Evolutionary conservation across 2,113 vertebrate genomes (phyloP).

Genomic region (Leptosomus discolor): DNA sequence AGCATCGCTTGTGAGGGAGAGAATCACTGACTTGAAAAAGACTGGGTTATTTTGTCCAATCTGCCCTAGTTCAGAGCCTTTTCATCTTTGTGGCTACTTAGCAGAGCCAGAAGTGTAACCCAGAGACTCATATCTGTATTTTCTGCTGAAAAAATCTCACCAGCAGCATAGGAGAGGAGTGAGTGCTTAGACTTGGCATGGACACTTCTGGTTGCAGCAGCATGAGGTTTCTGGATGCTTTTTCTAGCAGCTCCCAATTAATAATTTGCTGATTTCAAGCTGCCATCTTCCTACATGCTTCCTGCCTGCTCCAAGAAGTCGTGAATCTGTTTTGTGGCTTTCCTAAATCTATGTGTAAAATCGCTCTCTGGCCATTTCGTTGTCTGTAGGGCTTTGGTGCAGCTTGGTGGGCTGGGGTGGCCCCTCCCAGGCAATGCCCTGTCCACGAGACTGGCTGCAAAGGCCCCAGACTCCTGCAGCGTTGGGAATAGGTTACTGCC

Average conservation of each 20-base stretch:
- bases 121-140: not conserved
- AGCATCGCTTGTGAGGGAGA: not conserved
- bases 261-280: not conserved
- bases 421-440: fast-evolving
- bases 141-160: not conserved
- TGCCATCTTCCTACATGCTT: not conserved
- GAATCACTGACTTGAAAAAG: not conserved
- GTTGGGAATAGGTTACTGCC: no score
- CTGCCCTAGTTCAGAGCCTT: not conserved
- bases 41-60: not conserved
- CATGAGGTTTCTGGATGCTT: not conserved
- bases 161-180: not conserved
- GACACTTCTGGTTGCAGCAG: not conserved
- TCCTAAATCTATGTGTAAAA: not conserved
- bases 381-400: fast-evolving
- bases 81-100: not conserved
- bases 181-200: not conserved
- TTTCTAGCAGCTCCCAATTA: not conserved
- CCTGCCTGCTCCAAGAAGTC: fast-evolving
- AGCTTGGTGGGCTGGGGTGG: not conserved
- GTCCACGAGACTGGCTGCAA: fast-evolving
- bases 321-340: not conserved
- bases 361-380: fast-evolving
- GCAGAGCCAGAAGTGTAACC: not conserved
- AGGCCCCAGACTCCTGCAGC: fast-evolving